Evolutionary conservation across 2,888 invertebrate genomes (phyloP).

Genomic region (Habrosyne pyritoides): DNA sequence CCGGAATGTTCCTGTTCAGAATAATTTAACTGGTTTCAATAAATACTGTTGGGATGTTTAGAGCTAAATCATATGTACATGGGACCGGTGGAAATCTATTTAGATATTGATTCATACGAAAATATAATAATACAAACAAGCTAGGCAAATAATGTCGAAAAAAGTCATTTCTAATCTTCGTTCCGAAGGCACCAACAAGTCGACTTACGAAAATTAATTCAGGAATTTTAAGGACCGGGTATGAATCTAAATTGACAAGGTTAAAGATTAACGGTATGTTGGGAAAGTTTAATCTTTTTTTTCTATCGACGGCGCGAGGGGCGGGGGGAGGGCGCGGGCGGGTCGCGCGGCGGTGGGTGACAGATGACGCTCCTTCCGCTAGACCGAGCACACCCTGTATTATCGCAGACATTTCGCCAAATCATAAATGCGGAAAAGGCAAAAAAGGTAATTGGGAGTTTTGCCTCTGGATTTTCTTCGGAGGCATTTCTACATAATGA

Average conservation of each 20-base stretch:
- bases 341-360: slow-evolving; percentile 8
- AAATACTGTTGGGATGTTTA: neutral
- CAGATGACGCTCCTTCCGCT: slow-evolving; percentile 27
- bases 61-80: no score
- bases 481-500: slow-evolving; percentile 3
- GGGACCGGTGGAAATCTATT: neutral
- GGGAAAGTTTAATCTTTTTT: neutral
- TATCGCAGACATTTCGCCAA: slow-evolving; percentile 28
- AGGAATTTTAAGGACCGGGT: neutral
- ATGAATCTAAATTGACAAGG: neutral
- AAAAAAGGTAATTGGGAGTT: slow-evolving; percentile 4
- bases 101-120: neutral
- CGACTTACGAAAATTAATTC: neutral
- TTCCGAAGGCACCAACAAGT: neutral
- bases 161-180: neutral
- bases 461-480: neutral
- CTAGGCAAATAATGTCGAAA: neutral
- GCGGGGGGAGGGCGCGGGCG: neutral
- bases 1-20: neutral
- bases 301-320: neutral
- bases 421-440: slow-evolving; percentile 4
- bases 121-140: no score
- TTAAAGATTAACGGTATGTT: neutral
- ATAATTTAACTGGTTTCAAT: slow-evolving; percentile 7
- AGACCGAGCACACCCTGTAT: slow-evolving; percentile 27